Evolutionary conservation across 2,888 invertebrate species (phyloP).

Genomic region (Ptychoptera contaminata): DNA sequence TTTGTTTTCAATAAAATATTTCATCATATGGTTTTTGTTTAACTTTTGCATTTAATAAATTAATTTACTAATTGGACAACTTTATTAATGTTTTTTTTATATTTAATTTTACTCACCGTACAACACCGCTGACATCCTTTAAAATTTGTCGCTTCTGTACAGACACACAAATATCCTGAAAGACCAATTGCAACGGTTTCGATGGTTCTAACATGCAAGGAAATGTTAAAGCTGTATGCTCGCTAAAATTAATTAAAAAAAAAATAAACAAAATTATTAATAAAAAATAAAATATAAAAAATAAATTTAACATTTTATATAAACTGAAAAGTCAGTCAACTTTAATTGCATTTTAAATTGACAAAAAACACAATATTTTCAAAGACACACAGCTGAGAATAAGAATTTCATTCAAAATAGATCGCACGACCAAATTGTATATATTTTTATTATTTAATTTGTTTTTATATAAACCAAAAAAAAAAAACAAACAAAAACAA

Average conservation of each 20-base stretch:
- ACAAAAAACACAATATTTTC: not conserved
- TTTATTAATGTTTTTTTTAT: too few species aligned
- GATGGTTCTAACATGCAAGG: conserved; percentile 40
- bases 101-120: conserved; percentile 23
- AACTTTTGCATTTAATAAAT: too few species aligned
- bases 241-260: conserved; percentile 31
- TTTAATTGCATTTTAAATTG: not conserved
- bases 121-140: conserved; percentile 54
- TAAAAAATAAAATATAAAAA: not conserved
- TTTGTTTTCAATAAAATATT: too few species aligned
- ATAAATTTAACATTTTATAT: not conserved
- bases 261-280: not conserved
- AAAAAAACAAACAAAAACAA: too few species aligned
- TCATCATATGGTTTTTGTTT: too few species aligned
- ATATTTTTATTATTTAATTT: not conserved
- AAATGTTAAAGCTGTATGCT: conserved; percentile 40
- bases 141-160: conserved; percentile 42
- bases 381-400: not conserved
- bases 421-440: conserved; percentile 1
- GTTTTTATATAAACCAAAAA: too few species aligned
- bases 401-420: not conserved
- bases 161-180: conserved; percentile 42
- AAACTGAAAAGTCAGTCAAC: not conserved
- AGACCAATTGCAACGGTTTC: conserved; percentile 47
- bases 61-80: too few species aligned